These are phyloP conservation scores for Petrocephalus zakoni DNA, from an alignment of 2,113 vertebrate genomes.

Conservation along the genomic window DNA sequence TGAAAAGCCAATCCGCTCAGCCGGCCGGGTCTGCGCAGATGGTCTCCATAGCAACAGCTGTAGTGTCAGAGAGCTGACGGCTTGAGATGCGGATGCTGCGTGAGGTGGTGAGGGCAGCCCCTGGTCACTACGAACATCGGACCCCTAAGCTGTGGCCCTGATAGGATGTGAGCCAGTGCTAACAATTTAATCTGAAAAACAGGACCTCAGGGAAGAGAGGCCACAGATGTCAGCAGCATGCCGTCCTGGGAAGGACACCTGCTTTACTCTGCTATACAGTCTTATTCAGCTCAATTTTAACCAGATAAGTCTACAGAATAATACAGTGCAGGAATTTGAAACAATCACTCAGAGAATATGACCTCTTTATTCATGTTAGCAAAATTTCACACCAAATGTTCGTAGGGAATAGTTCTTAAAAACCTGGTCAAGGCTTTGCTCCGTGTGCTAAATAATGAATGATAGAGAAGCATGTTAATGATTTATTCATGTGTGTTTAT, in stretches of 20 bases:
- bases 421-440: neutral
- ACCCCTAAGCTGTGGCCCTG: neutral
- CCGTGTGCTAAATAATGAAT: neutral
- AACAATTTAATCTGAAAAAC: neutral
- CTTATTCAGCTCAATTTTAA: neutral
- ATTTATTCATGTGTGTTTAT: neutral
- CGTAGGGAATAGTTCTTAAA: neutral
- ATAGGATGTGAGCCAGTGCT: neutral
- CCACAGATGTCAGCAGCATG: neutral
- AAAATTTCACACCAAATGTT: neutral
- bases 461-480: neutral
- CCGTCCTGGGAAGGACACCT: neutral
- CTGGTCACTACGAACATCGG: conserved; percentile 7
- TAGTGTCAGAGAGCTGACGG: conserved; percentile 65
- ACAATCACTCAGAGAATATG: neutral
- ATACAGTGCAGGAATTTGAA: no score
- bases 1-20: conserved; percentile 1
- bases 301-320: neutral
- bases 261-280: neutral
- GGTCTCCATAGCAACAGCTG: conserved; percentile 73
- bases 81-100: conserved; percentile 63
- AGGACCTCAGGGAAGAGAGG: neutral
- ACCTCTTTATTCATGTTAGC: neutral
- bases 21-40: conserved; percentile 52
- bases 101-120: conserved; percentile 55